These are phyloP conservation scores for Archocentrus centrarchus DNA, from an alignment of 2,113 vertebrate species.

Conservation along the genomic window DNA sequence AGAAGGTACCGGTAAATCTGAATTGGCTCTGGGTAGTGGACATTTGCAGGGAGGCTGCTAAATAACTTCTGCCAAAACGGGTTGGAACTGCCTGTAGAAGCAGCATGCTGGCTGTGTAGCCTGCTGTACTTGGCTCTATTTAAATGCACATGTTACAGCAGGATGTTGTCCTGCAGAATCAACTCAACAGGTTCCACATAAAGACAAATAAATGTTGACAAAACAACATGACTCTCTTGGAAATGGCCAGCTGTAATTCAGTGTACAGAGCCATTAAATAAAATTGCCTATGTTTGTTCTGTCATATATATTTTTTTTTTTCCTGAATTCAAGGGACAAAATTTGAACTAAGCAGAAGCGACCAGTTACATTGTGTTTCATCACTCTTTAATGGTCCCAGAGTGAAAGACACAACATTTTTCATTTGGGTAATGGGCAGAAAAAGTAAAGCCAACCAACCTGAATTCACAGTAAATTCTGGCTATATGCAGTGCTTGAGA, in stretches of 20 bases:
- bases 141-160: slow-evolving; percentile 4
- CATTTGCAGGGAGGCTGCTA: slow-evolving; percentile 9
- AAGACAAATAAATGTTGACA: slow-evolving; percentile 1
- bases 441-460: slow-evolving; percentile 14
- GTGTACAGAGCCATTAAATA: slow-evolving; percentile 15
- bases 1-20: slow-evolving; percentile 6
- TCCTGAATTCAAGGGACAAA: slow-evolving; percentile 22
- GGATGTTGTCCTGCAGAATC: slow-evolving; percentile 1
- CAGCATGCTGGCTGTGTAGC: slow-evolving; percentile 9
- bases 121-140: neutral
- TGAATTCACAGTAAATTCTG: slow-evolving; percentile 16
- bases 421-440: slow-evolving; percentile 32
- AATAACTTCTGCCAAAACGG: slow-evolving; percentile 19
- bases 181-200: neutral
- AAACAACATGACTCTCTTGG: neutral
- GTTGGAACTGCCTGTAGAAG: slow-evolving; percentile 10
- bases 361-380: slow-evolving; percentile 66
- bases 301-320: slow-evolving; percentile 4
- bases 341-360: slow-evolving; percentile 13
- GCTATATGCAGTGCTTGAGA: slow-evolving; percentile 9
- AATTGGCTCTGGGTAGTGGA: neutral
- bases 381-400: slow-evolving; percentile 65
- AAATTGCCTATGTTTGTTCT: neutral
- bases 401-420: slow-evolving; percentile 50
- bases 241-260: neutral